Conservation (phyloP, 2,888 invertebrate genomes). For the Xanthia togata region DNA sequence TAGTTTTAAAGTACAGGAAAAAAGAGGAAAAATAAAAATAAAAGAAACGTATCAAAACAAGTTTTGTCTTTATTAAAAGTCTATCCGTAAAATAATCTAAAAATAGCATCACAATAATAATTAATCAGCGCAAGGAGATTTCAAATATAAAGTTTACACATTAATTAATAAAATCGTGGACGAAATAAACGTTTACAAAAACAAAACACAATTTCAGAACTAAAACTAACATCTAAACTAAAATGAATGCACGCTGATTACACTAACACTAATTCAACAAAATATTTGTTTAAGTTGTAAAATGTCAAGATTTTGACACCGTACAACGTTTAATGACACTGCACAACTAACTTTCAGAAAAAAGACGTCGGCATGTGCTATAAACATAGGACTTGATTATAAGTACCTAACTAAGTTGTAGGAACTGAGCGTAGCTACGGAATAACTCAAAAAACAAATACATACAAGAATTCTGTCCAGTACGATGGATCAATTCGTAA, state of each 20-base stretch:
- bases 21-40: constrained; percentile 72
- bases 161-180: constrained; percentile 70
- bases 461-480: constrained; percentile 17
- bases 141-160: constrained; percentile 76
- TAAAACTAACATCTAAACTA: constrained; percentile 1
- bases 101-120: constrained; percentile 87
- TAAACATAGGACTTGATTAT: constrained; percentile 45
- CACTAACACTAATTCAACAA: constrained; percentile 58
- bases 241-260: constrained; percentile 45
- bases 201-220: constrained; percentile 57
- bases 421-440: constrained; percentile 63
- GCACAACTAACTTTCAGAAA: constrained; percentile 31
- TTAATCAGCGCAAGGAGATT: constrained; percentile 77
- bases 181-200: constrained; percentile 72
- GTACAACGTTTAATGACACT: constrained; percentile 39
- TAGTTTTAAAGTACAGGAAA: constrained; percentile 36
- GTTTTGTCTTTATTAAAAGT: constrained; percentile 87
- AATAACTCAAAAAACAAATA: constrained; percentile 35
- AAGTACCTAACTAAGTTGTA: constrained; percentile 50
- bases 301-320: constrained; percentile 38
- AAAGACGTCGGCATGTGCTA: constrained; percentile 25
- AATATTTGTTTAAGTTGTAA: constrained; percentile 51
- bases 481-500: constrained; percentile 2
- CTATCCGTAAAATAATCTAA: constrained; percentile 87
- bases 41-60: constrained; percentile 81